Conservation (phyloP, 2,797 vertebrate genomes). For the Apogon talboti region DNA sequence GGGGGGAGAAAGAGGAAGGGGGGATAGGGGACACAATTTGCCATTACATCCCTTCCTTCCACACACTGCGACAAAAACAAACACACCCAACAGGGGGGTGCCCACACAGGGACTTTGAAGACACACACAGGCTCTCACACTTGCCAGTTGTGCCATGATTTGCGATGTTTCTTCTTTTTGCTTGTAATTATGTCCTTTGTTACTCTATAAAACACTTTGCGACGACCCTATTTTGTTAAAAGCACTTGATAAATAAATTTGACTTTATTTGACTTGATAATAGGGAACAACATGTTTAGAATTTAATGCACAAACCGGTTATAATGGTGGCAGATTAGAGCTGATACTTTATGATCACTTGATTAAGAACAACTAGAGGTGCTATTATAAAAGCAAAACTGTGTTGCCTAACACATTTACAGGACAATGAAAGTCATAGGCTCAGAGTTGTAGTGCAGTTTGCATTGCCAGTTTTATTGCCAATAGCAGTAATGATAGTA, state of each 20-base stretch:
- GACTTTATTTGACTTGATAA: constrained; percentile 74
- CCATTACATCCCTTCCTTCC: constrained; percentile 65
- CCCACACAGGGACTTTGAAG: constrained; percentile 56
- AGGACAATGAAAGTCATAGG: constrained; percentile 74
- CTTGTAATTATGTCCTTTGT: constrained; percentile 68
- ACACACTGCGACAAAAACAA: constrained; percentile 74
- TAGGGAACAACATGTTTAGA: constrained; percentile 49
- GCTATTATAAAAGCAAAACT: constrained; percentile 45
- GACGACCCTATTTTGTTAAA: constrained; percentile 70
- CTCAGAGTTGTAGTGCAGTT: constrained; percentile 30
- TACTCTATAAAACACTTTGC: constrained; percentile 52
- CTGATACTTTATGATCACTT: constrained; percentile 63
- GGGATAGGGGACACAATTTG: constrained; percentile 67
- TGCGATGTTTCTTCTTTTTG: constrained; percentile 52
- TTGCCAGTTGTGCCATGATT: constrained; percentile 43
- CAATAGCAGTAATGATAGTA: constrained; percentile 61
- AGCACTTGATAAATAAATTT: constrained; percentile 67
- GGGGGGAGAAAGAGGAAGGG: constrained; percentile 29
- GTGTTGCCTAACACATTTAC: constrained; percentile 58
- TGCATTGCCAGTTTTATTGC: constrained; percentile 65
- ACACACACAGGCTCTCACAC: constrained; percentile 38
- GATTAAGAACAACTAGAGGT: constrained; percentile 65
- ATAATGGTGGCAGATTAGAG: constrained; percentile 55
- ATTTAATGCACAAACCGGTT: constrained; percentile 59
- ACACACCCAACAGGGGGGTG: constrained; percentile 66